Evolutionary conservation across 2,888 invertebrate species (phyloP).

Genomic region (Platynereis dumerilii): DNA sequence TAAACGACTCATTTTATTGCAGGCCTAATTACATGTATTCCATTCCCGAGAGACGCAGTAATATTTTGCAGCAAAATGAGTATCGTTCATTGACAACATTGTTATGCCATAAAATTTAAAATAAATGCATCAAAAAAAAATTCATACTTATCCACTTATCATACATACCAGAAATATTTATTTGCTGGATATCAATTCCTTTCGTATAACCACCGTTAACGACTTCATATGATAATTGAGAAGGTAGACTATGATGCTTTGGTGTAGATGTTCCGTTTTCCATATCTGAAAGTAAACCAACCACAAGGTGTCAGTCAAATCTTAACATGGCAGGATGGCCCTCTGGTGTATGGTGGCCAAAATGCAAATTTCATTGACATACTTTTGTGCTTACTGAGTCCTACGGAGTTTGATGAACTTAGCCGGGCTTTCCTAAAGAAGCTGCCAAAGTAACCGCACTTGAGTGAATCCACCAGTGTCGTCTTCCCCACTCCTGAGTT

Average conservation of each 20-base stretch:
- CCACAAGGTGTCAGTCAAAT: background rate
- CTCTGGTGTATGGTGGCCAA: background rate
- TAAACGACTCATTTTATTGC: too few species aligned
- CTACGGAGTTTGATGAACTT: conserved; percentile 12
- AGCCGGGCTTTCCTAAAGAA: conserved; percentile 66
- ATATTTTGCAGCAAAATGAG: too few species aligned
- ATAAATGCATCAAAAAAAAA: too few species aligned
- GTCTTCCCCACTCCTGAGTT: conserved; percentile 78
- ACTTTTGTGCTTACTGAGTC: conserved; percentile 12
- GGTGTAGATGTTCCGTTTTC: conserved; percentile 23
- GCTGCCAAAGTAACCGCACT: conserved; percentile 73
- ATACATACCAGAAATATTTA: conserved; percentile 66
- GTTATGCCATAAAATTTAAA: too few species aligned
- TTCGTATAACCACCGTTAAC: conserved; percentile 69
- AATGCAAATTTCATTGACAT: background rate
- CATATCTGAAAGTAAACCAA: conserved; percentile 22
- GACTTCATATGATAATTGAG: conserved; percentile 35
- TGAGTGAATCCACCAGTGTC: conserved; percentile 72
- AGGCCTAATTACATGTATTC: too few species aligned
- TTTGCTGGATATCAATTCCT: conserved; percentile 72
- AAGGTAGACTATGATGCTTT: conserved; percentile 54
- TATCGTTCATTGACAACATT: too few species aligned
- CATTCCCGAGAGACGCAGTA: too few species aligned
- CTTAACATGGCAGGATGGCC: background rate
- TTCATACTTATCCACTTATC: too few species aligned